phyloP scores from a whole-genome alignment of 2,888 invertebrate genomes.

The Ariolimax columbianus region DNA sequence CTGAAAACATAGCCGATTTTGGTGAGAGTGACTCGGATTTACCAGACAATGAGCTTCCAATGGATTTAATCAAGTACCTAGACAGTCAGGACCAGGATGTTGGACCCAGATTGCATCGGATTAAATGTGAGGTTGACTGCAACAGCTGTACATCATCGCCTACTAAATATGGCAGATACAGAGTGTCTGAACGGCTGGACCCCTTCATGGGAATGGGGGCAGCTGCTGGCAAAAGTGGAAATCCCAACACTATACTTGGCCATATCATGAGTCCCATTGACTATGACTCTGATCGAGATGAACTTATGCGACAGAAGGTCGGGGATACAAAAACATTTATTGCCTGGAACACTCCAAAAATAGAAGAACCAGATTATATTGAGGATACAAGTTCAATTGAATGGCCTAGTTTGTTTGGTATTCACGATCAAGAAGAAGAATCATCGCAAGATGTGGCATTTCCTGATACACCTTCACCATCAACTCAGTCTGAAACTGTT shows the following conservation, averaged over 20 bases:
- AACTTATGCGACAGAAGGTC: neutral
- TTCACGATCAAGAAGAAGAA: slow-evolving; percentile 7
- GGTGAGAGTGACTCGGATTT: slow-evolving; percentile 40
- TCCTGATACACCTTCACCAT: slow-evolving; percentile 45
- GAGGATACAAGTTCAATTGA: neutral
- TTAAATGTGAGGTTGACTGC: slow-evolving; percentile 35
- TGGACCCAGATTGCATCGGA: neutral
- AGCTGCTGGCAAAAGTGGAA: neutral
- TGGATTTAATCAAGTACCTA: slow-evolving; percentile 44
- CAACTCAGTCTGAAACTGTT: slow-evolving; percentile 33
- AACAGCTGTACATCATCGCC: slow-evolving; percentile 4
- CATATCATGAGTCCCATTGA: slow-evolving; percentile 1
- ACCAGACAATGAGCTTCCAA: slow-evolving; percentile 38
- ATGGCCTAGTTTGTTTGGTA: neutral
- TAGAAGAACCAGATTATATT: neutral
- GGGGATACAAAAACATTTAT: slow-evolving; percentile 7
- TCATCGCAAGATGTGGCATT: slow-evolving; percentile 27
- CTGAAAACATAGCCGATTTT: neutral
- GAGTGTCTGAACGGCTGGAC: slow-evolving; percentile 31
- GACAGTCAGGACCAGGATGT: slow-evolving; percentile 5
- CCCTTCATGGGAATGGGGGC: slow-evolving; percentile 39
- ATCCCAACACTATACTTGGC: neutral
- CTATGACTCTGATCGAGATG: slow-evolving; percentile 7
- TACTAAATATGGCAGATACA: slow-evolving; percentile 28
- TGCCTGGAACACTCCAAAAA: slow-evolving; percentile 18